Evolutionary conservation across 2,113 vertebrate species (phyloP), one percentile per base, ranked within the genome.

Genomic region (Todiramphus chloris): DNA sequence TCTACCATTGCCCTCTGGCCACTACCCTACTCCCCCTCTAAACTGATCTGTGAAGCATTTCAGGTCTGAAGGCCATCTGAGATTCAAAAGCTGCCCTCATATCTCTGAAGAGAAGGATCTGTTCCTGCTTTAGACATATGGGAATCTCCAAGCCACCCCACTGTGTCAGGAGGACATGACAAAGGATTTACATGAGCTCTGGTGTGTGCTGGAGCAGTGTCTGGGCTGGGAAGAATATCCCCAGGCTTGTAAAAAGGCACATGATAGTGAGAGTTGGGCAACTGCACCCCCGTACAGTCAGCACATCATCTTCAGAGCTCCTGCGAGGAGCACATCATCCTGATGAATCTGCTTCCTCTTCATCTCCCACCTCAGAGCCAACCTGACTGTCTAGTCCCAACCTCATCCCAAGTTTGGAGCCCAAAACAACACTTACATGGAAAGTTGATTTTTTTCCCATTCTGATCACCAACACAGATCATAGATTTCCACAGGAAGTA

Each of bases 391-490:
- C 43, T 31, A 37, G 5, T 16, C 60, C 55, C 60, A 83, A 2
- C 18, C 9, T 33, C 48, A 46, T 44, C 41, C 70, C 30, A 33
- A 5, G 10, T 4, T 9, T 21, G 20, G 31, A 85, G 23, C 16
- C 64, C 35, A 39, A 77, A 56, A 3, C 13, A 35, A 16, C 19
- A 83, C 82, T 79, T 64, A 83, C 90, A 0, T 0, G 0, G 19
- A 2, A 83, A 59, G 16, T 0, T 31, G 23, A 5, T 28, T 83
- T 90, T 43, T 1, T 5, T 5, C 2, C 1, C 0, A 2, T 0
- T 0, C 1, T 16, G 0, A 21, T 79, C n/a, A 3, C 90, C 94
- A n/a, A 0, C 66, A 17, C 83, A 93, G n/a, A 90, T 43, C 82
- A 79, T 78, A 5, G 93, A 73, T 15, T 7, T 37, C 37, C 37